These are phyloP conservation scores for Scomber scombrus DNA, from an alignment of 2,113 vertebrate species.

Conservation along the genomic window DNA sequence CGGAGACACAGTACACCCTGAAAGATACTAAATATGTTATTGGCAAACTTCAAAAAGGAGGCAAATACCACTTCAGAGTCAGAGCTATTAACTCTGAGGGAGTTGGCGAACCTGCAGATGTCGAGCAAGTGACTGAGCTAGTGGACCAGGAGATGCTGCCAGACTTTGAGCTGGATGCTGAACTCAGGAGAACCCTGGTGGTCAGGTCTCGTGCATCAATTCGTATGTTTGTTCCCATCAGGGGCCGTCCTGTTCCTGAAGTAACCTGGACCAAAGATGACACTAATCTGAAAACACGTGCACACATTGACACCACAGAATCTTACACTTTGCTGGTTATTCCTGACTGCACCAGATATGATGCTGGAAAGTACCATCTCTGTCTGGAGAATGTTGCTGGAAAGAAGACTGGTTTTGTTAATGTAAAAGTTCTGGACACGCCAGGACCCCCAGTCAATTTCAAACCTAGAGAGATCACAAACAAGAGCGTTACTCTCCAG, in stretches of 20 bases:
- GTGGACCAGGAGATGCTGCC: conserved; percentile 91
- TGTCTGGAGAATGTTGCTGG: conserved; percentile 96
- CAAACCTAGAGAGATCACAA: conserved; percentile 94
- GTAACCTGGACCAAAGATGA: conserved; percentile 97
- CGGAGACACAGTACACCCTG: conserved; percentile 90
- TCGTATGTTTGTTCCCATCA: conserved; percentile 95
- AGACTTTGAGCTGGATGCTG: conserved; percentile 98
- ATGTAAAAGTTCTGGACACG: conserved; percentile 95
- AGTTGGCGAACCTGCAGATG: conserved; percentile 91
- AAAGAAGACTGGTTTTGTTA: conserved; percentile 97
- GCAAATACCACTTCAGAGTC: conserved; percentile 96
- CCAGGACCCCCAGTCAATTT: conserved; percentile 96
- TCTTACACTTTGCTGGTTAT: conserved; percentile 95
- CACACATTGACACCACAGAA: conserved; percentile 96
- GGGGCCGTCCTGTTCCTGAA: conserved; percentile 94
- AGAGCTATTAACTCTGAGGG: conserved; percentile 94
- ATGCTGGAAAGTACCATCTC: conserved; percentile 96
- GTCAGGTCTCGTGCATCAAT: conserved; percentile 94
- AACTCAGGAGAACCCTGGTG: conserved; percentile 95
- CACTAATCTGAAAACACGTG: conserved; percentile 90
- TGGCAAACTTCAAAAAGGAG: conserved; percentile 92
- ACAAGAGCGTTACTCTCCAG: conserved; percentile 93
- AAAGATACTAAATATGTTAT: conserved; percentile 94
- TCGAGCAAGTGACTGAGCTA: conserved; percentile 92
- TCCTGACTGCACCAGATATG: conserved; percentile 95